Base-by-base conservation (phyloP, 2,888 invertebrate genomes). In the Pseudanteris insignis region DNA sequence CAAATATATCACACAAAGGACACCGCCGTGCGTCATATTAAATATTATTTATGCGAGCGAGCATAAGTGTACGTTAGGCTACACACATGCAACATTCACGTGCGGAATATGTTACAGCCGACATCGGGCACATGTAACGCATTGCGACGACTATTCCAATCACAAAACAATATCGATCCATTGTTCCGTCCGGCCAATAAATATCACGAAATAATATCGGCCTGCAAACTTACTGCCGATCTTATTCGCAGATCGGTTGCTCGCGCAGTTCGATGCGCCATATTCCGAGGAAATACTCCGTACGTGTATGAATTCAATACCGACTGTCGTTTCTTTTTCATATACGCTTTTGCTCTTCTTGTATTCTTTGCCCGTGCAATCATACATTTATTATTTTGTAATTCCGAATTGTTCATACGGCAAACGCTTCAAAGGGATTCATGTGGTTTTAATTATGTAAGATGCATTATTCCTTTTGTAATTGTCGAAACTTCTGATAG, bases 161-260 rank as follows among this genome's bases (percentile, higher is more conserved):
- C 79, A 75, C 73, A 78, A 79, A 79, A 77, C 77, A 79, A 79
- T 79, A 79, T 79, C 79, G 78, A 79, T 79, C 77, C 79, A 79
- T 79, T 79, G 79, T 79, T 77, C 66, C 69, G 63, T 18, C 30
- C 38, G 50, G 65, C 72, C 75, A 74, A 79, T 79, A 79, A 79
- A 79, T 79, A 78, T 78, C 76, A 65, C 68, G 70, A 75, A 75
- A 66, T 68, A 47, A 67, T 69, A 66, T 67, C 63, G 64, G 50
- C 11, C 37, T 53, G 44, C 33, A 64, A 53, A 59, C 57, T 64
- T 65, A 64, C 61, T 61, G 59, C 61, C 37, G 66, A 65, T 67
- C 61, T 63, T 50, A 54, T 43, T 54, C 59, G 43, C 53, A 38
- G 48, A 51, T 57, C 59, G 33, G 36, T 12, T 48, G 46, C 24